phyloP scores from a whole-genome alignment of 1,140 invertebrate genomes.

The Cotesia vestalis region DNA sequence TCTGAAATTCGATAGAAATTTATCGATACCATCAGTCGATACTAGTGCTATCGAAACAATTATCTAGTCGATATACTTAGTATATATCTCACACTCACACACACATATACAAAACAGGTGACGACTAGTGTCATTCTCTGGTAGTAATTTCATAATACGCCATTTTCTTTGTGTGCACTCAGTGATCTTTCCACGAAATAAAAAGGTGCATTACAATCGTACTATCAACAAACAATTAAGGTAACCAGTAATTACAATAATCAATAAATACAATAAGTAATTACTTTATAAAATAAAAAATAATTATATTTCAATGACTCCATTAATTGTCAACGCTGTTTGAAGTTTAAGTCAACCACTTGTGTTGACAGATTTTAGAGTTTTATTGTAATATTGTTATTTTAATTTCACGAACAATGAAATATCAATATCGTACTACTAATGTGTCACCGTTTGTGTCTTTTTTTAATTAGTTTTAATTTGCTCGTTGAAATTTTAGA shows the following conservation, averaged over 20 bases:
- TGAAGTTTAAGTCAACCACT: conserved; percentile 25
- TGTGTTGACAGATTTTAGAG: conserved; percentile 38
- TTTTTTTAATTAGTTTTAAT: background rate
- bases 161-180: conserved; percentile 64
- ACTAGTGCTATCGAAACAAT: too few species aligned
- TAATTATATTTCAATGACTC: too few species aligned
- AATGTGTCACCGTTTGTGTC: too few species aligned
- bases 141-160: conserved; percentile 62
- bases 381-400: background rate
- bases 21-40: too few species aligned
- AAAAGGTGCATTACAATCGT: too few species aligned
- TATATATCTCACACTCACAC: background rate
- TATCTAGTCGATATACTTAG: too few species aligned
- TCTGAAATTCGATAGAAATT: too few species aligned
- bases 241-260: conserved; percentile 38
- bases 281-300: too few species aligned
- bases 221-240: conserved; percentile 39
- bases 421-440: too few species aligned
- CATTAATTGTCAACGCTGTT: conserved; percentile 1
- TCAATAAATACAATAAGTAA: background rate
- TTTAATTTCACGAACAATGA: background rate
- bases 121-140: conserved; percentile 58
- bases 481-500: background rate
- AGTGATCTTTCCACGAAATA: conserved; percentile 33
- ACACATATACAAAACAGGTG: conserved; percentile 32